Percentiles rank a stretch among this genome's conserved stretches.
Conservation (phyloP, 1,140 invertebrate genomes). For the Drosophila murphyi region DNA sequence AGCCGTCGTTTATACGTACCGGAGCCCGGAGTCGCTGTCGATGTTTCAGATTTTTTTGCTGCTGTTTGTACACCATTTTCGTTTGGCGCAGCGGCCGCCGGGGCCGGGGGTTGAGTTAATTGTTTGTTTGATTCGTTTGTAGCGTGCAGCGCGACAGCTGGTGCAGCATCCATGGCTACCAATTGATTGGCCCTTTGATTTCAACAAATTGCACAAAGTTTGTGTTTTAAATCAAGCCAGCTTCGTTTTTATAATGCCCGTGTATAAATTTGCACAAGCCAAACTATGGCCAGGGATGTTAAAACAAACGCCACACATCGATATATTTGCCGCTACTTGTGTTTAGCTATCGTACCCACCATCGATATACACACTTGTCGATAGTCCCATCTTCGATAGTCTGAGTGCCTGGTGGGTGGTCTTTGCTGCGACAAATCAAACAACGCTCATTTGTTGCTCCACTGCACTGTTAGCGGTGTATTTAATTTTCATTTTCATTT, state of each 20-base stretch:
- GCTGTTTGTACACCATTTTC: slow-evolving; percentile 80
- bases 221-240: slow-evolving; percentile 48
- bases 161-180: slow-evolving; percentile 60
- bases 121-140: slow-evolving; percentile 42
- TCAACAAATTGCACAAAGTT: slow-evolving; percentile 47
- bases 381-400: slow-evolving; percentile 16
- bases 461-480: slow-evolving; percentile 13
- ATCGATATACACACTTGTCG: slow-evolving; percentile 35
- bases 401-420: slow-evolving; percentile 42
- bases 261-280: slow-evolving; percentile 54
- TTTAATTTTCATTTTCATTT: slow-evolving; percentile 51
- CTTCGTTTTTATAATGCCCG: slow-evolving; percentile 49
- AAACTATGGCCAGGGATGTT: slow-evolving; percentile 50
- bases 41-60: slow-evolving; percentile 67
- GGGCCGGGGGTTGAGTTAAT: slow-evolving; percentile 39
- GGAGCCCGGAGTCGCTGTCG: slow-evolving; percentile 24
- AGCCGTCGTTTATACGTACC: slow-evolving; percentile 36
- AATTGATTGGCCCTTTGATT: slow-evolving; percentile 40
- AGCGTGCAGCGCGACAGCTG: slow-evolving; percentile 42
- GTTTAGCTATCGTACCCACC: neutral
- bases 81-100: slow-evolving; percentile 57
- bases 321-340: slow-evolving; percentile 29
- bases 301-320: slow-evolving; percentile 40
- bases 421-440: slow-evolving; percentile 35
- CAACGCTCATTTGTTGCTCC: slow-evolving; percentile 49